Evolutionary conservation across 2,797 vertebrate genomes (phyloP).

Genomic region (Pseudochromis fuscus): DNA sequence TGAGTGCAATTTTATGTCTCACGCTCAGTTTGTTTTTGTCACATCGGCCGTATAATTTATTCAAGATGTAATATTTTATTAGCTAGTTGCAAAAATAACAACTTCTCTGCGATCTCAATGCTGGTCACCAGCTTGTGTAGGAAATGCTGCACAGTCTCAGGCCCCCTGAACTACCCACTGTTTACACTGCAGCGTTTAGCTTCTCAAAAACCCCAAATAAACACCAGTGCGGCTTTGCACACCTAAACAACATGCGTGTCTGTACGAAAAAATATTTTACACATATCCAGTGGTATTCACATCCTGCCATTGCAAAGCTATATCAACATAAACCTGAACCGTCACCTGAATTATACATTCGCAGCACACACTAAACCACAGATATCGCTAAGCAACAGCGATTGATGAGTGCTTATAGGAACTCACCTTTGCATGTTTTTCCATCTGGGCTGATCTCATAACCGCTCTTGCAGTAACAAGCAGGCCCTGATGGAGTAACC

Average conservation of each 20-base stretch:
- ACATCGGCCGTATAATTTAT: conserved; percentile 1
- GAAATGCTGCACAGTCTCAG: conserved; percentile 25
- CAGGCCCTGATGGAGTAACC: conserved; percentile 86
- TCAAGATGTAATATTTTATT: conserved; percentile 5
- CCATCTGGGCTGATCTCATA: conserved; percentile 91
- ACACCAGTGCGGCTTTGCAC: conserved; percentile 13
- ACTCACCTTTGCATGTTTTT: conserved; percentile 93
- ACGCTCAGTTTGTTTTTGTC: not conserved
- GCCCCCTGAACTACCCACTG: conserved; percentile 12
- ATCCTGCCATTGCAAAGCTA: not conserved
- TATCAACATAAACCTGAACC: not conserved
- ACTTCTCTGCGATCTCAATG: not conserved
- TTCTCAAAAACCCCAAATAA: conserved; percentile 26
- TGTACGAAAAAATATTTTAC: not conserved
- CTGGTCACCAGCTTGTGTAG: conserved; percentile 7
- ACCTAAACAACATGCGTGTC: not conserved
- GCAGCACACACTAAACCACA: not conserved
- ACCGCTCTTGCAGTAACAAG: conserved; percentile 93
- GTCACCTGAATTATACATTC: not conserved
- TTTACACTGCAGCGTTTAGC: conserved; percentile 7
- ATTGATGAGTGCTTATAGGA: not conserved
- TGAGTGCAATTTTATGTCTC: not conserved
- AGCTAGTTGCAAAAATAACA: conserved; percentile 13
- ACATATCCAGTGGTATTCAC: not conserved
- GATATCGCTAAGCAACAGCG: not conserved